Percentiles rank a stretch among this genome's conserved stretches.
phyloP scores from a whole-genome alignment of 2,113 vertebrate genomes.

The Leptobrachium ailaonicum region DNA sequence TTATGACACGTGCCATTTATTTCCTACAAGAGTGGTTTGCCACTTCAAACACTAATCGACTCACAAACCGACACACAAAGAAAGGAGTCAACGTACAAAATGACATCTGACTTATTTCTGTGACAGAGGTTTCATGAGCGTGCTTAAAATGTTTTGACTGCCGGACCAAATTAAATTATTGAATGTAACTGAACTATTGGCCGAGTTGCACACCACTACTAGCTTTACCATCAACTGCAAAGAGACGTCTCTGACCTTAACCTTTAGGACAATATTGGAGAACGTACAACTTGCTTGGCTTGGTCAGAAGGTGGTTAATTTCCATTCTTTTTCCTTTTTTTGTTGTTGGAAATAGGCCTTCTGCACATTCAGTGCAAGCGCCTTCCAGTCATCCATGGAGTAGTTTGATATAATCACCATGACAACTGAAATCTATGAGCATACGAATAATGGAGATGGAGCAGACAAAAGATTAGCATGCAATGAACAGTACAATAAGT shows the following conservation, averaged over 20 bases:
- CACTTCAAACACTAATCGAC: conserved; percentile 53
- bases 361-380: conserved; percentile 66
- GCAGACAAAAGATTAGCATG: conserved; percentile 99
- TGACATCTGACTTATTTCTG: conserved; percentile 11
- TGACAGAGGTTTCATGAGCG: conserved; percentile 32
- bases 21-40: conserved; percentile 58
- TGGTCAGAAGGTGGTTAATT: conserved; percentile 53
- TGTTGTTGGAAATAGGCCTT: conserved; percentile 54
- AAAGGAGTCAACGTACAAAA: conserved; percentile 15
- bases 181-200: conserved; percentile 38
- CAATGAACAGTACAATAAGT: conserved; percentile 99
- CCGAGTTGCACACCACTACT: conserved; percentile 38
- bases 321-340: conserved; percentile 36
- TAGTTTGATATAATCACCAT: conserved; percentile 93
- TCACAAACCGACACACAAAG: background rate
- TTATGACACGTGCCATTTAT: conserved; percentile 56
- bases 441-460: conserved; percentile 93
- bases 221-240: conserved; percentile 38
- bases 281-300: conserved; percentile 25
- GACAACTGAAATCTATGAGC: conserved; percentile 86
- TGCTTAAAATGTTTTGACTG: conserved; percentile 41
- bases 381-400: conserved; percentile 66
- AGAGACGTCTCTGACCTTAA: conserved; percentile 29
- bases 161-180: conserved; percentile 49
- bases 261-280: conserved; percentile 51